These are phyloP conservation scores for Phalacrocorax pelagicus DNA, from an alignment of 2,113 vertebrate genomes.

Conservation along the genomic window DNA sequence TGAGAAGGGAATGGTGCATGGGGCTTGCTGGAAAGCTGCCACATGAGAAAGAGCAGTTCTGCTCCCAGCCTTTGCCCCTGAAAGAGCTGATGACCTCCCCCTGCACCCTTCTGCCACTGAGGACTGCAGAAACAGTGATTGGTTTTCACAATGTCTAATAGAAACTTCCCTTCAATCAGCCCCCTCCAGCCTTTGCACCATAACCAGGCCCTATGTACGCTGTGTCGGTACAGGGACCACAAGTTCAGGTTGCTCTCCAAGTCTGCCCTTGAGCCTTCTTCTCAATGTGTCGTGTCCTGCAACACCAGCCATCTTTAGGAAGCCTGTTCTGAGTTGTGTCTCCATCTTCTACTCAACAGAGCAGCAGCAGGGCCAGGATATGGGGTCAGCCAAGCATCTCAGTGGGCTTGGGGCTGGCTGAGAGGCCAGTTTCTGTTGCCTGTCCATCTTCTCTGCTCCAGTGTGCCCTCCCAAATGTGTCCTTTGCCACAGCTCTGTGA, in stretches of 20 bases:
- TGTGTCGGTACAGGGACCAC: no score
- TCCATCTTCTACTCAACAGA: neutral
- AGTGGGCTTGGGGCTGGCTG: neutral
- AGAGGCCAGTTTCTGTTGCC: neutral
- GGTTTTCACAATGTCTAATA: neutral
- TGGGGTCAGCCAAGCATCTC: neutral
- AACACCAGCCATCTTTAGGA: neutral
- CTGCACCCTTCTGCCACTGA: neutral
- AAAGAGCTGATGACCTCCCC: neutral
- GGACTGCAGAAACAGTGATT: neutral
- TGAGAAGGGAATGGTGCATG: neutral
- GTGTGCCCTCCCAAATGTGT: neutral
- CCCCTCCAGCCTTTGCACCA: neutral
- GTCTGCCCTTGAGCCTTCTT: neutral
- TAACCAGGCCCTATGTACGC: neutral
- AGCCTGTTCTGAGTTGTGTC: neutral
- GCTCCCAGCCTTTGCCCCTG: neutral
- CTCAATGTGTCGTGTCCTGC: neutral
- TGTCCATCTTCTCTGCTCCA: neutral
- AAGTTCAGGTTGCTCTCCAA: neutral
- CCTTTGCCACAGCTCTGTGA: neutral
- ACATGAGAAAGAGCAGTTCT: neutral
- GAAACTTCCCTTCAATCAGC: neutral
- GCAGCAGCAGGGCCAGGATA: neutral
- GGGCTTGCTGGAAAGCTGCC: no score